Evolutionary conservation across 2,888 invertebrate species (phyloP).

Genomic region (Himalopsyche anomala): DNA sequence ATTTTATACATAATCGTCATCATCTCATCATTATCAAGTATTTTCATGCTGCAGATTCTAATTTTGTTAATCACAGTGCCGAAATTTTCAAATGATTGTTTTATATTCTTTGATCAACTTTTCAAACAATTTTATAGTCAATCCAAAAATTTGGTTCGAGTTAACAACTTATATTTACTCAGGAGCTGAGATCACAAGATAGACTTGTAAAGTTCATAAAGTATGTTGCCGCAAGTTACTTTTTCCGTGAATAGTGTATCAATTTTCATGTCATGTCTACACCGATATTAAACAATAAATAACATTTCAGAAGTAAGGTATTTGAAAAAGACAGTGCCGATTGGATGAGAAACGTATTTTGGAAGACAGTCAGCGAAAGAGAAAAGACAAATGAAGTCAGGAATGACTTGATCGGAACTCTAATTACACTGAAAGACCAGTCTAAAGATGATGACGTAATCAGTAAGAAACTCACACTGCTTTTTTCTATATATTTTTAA

Average conservation of each 20-base stretch:
- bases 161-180: too few species aligned
- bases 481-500: too few species aligned
- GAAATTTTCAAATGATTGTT: too few species aligned
- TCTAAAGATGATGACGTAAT: slow-evolving; percentile 58
- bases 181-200: too few species aligned
- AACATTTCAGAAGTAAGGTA: slow-evolving; percentile 58
- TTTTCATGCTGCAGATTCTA: background rate
- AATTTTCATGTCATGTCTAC: too few species aligned
- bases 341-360: slow-evolving; percentile 64
- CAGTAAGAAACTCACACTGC: slow-evolving; percentile 49
- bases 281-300: background rate
- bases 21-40: background rate
- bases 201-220: too few species aligned
- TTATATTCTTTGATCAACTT: too few species aligned
- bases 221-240: too few species aligned
- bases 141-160: too few species aligned
- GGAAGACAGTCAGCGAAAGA: slow-evolving; percentile 63
- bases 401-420: slow-evolving; percentile 64
- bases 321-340: slow-evolving; percentile 64
- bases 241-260: too few species aligned
- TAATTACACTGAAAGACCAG: slow-evolving; percentile 60
- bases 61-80: background rate
- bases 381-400: slow-evolving; percentile 61
- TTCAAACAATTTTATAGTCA: too few species aligned
- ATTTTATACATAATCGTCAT: too few species aligned